Percentiles rank a stretch among this genome's conserved stretches.
These are phyloP conservation scores for Etheostoma nigrum DNA, from an alignment of 2,797 vertebrate species.

Conservation along the genomic window DNA sequence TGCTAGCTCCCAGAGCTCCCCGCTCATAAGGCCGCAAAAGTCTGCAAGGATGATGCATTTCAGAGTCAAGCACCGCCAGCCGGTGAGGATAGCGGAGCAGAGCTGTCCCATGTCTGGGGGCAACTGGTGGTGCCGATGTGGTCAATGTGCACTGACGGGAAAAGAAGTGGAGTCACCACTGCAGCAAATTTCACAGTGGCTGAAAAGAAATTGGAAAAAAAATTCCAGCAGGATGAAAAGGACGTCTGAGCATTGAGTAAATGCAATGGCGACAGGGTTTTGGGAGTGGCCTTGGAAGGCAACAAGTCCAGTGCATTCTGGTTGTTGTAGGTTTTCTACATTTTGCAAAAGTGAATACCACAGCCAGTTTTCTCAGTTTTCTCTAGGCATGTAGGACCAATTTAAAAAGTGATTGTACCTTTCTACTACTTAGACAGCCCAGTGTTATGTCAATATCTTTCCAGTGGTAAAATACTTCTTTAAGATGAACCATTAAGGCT, in stretches of 20 bases:
- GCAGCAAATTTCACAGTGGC: neutral
- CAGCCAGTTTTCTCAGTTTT: neutral
- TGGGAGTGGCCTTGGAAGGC: neutral
- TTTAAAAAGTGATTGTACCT: neutral
- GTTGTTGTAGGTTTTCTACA: neutral
- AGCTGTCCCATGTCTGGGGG: too few relatives aligned
- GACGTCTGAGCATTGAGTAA: neutral
- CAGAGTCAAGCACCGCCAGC: neutral
- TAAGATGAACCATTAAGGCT: conserved; percentile 20
- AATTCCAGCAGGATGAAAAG: too few relatives aligned
- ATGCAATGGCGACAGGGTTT: neutral
- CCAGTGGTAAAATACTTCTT: too few relatives aligned
- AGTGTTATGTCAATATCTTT: neutral
- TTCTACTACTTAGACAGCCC: neutral
- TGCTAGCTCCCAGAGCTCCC: neutral
- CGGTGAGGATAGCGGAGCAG: neutral
- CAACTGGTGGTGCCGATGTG: too few relatives aligned
- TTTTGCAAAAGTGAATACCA: neutral
- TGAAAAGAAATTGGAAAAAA: neutral
- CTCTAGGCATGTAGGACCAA: neutral
- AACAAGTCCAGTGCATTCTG: neutral
- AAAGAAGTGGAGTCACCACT: neutral
- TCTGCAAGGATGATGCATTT: neutral
- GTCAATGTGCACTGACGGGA: too few relatives aligned
- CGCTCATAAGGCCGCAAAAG: neutral